phyloP scores from a whole-genome alignment of 2,888 invertebrate genomes.

The Drosophila paramelanica region DNA sequence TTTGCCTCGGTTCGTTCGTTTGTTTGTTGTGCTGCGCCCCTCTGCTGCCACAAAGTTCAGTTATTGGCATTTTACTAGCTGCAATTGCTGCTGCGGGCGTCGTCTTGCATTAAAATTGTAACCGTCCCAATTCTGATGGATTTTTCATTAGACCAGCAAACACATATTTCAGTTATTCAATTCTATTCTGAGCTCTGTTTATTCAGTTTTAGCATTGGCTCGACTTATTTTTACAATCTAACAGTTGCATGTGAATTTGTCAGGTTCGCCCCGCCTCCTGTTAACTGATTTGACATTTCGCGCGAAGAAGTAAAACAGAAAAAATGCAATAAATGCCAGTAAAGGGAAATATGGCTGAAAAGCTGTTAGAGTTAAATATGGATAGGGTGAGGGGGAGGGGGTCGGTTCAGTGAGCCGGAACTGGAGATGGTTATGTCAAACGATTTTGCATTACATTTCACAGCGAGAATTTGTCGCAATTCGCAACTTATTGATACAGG shows the following conservation, averaged over 20 bases:
- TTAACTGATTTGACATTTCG: constrained; percentile 46
- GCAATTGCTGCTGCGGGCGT: constrained; percentile 8
- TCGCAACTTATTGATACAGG: constrained; percentile 19
- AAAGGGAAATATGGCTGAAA: constrained; percentile 21
- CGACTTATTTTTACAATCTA: constrained; percentile 24
- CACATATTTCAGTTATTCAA: constrained; percentile 5
- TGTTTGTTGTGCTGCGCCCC: constrained; percentile 33
- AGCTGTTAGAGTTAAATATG: background rate
- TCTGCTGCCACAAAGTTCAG: constrained; percentile 15
- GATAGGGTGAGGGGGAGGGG: background rate
- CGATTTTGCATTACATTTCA: constrained; percentile 67
- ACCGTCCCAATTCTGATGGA: constrained; percentile 39
- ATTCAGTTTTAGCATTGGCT: background rate
- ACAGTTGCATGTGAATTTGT: constrained; percentile 49
- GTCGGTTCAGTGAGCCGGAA: constrained; percentile 8
- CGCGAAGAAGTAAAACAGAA: constrained; percentile 30
- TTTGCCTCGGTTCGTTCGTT: constrained; percentile 38
- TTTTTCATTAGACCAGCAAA: constrained; percentile 35
- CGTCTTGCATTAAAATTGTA: constrained; percentile 40
- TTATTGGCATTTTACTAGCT: constrained; percentile 6
- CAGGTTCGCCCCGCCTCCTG: constrained; percentile 12
- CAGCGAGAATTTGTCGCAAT: constrained; percentile 59
- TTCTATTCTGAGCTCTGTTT: background rate
- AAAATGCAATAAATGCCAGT: constrained; percentile 77
- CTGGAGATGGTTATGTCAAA: constrained; percentile 46